phyloP scores from a whole-genome alignment of 2,888 invertebrate species.

The Caenorhabditis sp. region DNA sequence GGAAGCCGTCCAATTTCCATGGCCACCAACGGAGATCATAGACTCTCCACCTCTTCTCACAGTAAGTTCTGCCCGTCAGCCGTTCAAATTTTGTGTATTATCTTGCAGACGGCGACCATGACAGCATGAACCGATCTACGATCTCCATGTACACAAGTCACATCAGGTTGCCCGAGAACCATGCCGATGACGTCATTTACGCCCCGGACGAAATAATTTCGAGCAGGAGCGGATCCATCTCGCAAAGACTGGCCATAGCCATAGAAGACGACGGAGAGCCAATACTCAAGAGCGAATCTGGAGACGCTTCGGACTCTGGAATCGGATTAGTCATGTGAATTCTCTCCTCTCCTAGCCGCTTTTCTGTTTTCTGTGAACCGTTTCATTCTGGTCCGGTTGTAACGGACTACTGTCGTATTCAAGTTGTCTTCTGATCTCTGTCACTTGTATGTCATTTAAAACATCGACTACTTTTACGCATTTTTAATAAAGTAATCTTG shows the following conservation, averaged over 20 bases:
- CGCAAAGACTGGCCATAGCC: conserved; percentile 51
- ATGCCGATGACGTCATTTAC: conserved; percentile 65
- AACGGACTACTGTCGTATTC: neutral
- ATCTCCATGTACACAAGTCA: conserved; percentile 64
- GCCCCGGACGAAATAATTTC: conserved; percentile 66
- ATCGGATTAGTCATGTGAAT: conserved; percentile 57
- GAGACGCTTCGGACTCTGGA: conserved; percentile 52
- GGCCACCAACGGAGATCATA: conserved; percentile 25
- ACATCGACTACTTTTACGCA: conserved; percentile 11
- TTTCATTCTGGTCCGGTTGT: no score
- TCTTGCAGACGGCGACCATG: conserved; percentile 36
- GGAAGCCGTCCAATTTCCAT: conserved; percentile 52
- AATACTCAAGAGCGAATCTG: conserved; percentile 40
- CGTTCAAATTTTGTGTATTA: neutral
- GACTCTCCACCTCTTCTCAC: conserved; percentile 47
- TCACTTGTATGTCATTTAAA: conserved; percentile 49
- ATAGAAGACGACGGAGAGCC: conserved; percentile 52
- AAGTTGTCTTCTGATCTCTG: conserved; percentile 38
- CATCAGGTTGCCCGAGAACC: conserved; percentile 62
- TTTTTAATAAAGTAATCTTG: conserved; percentile 6
- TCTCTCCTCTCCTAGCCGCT: neutral
- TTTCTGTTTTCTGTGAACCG: neutral
- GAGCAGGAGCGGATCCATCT: conserved; percentile 53
- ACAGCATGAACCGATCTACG: conserved; percentile 62
- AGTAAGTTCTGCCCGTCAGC: conserved; percentile 4